Percentiles rank a stretch among this genome's conserved stretches.
Evolutionary conservation across 2,888 invertebrate species (phyloP).

Genomic region (Hirtodrosophila confusa): DNA sequence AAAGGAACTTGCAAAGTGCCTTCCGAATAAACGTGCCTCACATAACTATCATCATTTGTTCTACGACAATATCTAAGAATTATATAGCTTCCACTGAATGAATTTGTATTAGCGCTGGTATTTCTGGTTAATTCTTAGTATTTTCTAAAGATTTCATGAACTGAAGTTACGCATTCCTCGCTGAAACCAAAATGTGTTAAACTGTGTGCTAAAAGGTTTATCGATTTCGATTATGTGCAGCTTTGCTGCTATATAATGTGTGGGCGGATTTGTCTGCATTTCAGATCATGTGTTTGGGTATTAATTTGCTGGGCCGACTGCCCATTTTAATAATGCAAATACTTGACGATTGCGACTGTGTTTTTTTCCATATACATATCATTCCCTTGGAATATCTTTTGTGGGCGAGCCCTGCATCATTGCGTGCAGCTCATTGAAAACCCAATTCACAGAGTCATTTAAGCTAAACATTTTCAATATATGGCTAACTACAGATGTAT

Average conservation of each 20-base stretch:
- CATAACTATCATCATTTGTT: too few relatives aligned
- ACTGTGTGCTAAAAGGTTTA: constrained; percentile 26
- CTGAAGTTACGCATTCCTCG: background rate
- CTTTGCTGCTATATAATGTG: background rate
- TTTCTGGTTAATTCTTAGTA: background rate
- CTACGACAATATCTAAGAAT: too few relatives aligned
- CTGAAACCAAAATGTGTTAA: constrained; percentile 6
- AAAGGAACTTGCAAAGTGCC: too few relatives aligned
- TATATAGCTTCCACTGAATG: too few relatives aligned
- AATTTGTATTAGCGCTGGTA: too few relatives aligned
- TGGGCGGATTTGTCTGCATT: constrained; percentile 13
- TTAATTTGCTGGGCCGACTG: constrained; percentile 23
- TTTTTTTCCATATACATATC: background rate
- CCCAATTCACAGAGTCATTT: constrained; percentile 5
- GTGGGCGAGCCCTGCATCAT: background rate
- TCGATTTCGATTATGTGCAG: constrained; percentile 31
- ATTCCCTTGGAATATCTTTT: background rate
- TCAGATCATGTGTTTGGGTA: constrained; percentile 12
- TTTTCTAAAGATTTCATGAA: background rate
- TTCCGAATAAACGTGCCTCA: too few relatives aligned
- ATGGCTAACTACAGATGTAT: background rate
- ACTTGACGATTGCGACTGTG: constrained; percentile 16
- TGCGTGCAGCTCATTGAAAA: constrained; percentile 3
- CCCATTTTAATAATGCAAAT: constrained; percentile 45
- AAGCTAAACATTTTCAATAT: constrained; percentile 1